Base-by-base conservation (phyloP, 2,888 invertebrate species). In the Oithona nana region DNA sequence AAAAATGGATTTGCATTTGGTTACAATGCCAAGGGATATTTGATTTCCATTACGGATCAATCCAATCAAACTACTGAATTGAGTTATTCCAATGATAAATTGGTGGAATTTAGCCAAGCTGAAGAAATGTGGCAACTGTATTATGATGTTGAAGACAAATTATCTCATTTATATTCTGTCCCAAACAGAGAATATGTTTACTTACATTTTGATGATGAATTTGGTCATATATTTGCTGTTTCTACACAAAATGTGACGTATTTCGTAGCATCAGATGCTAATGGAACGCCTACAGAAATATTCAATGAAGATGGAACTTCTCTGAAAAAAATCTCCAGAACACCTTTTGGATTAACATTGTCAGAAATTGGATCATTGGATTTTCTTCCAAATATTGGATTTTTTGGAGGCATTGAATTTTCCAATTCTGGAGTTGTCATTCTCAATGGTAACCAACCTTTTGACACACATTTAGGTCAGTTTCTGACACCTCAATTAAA, bases 301-400 rank as follows among this genome's bases (percentile, higher is more conserved):
- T 39, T 39, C 39, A 16, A 39, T 39, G 39, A 39, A 39, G 16
- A 39, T 39, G 39, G 39, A 6, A 39, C 39, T 39, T 16, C 16
- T 39, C 8, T 39, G 39, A 39, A 16, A 11, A 6, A 39, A 6
- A 6, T 39, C 16, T 6, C 6, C 6, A 6, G 16, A 39, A 39
- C 39, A 39, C 39, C 39, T 39, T 39, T 39, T 39, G 39, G 39
- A 39, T 39, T 39, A 16, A 39, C 16, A 6, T 16, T 39, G 39
- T 6, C 6, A 11, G 39, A 6, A 11, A 16, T 16, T 11, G 39
- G 16, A 6, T 39, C 39, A 6, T 11, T 11, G 16, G 39, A 16
- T 39, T 29, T 57, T n/a, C 57, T 30, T n/a, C n/a, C n/a, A n/a
- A n/a, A n/a, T 16, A 57, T 57, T 28, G 57, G 57, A 57, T 57